Base-by-base conservation (phyloP, 2,113 vertebrate genomes). In the Xiphophorus hellerii region DNA sequence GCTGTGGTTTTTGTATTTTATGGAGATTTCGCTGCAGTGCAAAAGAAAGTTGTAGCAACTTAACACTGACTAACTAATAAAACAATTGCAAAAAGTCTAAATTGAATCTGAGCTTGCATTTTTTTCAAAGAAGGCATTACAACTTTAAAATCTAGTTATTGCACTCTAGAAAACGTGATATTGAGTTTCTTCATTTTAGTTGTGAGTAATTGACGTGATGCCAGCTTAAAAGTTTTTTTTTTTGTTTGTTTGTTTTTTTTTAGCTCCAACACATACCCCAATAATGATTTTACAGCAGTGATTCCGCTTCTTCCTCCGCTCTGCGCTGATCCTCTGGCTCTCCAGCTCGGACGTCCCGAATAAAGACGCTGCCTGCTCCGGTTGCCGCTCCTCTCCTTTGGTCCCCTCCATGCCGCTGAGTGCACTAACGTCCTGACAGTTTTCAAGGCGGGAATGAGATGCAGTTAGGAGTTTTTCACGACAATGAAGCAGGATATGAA, bases 201-300 rank as follows among this genome's bases (percentile, higher is more conserved):
- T 25, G 20, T n/a, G 3, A 58, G 44, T 48, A 48, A 48, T 44
- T 17, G 44, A 20, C 44, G 5, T 48, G 44, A 20, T 48, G 44
- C 15, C 44, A 48, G 44, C 5, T 48, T 17, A 20, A 6, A 44
- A 1, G 5, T 15, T 48, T 17, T 14, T 5, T 5, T 1, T 1
- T 22, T 17, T 29, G 1, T 33, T 7, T 33, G 0, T 33, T 33
- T 8, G 1, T 22, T 15, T 29, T 28, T 20, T 27, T 1, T 17
- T 17, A n/a, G 15, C 2, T 3, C 7, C 7, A 63, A 35, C 76
- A 90, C 93, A 15, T 90, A 94, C 93, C 92, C 35, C 93, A 69
- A 63, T 39, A 1, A 93, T 83, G 71, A 94, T 67, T 84, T 88
- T 92, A 69, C 83, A 77, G 30, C 60, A 62, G 15, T 68, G 84